Percentiles rank a stretch among this genome's conserved stretches.
phyloP scores from a whole-genome alignment of 2,113 vertebrate species.

The Eolophus roseicapilla region DNA sequence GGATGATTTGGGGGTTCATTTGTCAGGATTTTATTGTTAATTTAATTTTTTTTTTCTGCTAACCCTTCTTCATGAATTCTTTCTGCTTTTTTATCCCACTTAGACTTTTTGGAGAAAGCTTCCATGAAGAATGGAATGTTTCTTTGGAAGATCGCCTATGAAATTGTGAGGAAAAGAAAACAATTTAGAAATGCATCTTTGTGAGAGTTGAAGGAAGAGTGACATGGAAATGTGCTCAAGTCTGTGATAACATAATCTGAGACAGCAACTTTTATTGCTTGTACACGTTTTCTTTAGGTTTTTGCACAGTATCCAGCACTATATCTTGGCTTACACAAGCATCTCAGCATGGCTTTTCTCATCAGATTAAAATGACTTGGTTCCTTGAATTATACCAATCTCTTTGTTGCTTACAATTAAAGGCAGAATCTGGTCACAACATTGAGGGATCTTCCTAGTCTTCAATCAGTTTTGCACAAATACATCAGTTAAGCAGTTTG shows the following conservation, averaged over 20 bases:
- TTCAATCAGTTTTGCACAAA: neutral
- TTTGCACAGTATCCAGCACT: neutral
- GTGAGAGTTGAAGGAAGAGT: neutral
- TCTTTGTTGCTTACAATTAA: neutral
- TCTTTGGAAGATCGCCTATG: neutral
- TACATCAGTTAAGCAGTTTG: neutral
- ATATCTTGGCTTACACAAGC: neutral
- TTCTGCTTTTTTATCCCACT: neutral
- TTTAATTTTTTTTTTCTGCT: neutral
- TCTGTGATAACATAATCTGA: neutral
- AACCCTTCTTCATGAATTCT: neutral
- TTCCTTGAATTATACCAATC: neutral
- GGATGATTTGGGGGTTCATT: neutral
- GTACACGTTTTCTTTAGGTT: neutral
- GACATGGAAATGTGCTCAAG: neutral
- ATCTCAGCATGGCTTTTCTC: neutral
- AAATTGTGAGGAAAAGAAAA: neutral
- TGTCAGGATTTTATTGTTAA: neutral
- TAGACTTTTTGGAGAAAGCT: neutral
- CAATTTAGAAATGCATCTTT: neutral
- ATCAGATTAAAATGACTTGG: neutral
- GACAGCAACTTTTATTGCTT: neutral
- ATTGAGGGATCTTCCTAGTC: neutral
- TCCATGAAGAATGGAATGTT: neutral
- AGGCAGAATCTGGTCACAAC: neutral